These are phyloP conservation scores for Drosophila percnosoma DNA, from an alignment of 2,888 invertebrate genomes.

Conservation along the genomic window DNA sequence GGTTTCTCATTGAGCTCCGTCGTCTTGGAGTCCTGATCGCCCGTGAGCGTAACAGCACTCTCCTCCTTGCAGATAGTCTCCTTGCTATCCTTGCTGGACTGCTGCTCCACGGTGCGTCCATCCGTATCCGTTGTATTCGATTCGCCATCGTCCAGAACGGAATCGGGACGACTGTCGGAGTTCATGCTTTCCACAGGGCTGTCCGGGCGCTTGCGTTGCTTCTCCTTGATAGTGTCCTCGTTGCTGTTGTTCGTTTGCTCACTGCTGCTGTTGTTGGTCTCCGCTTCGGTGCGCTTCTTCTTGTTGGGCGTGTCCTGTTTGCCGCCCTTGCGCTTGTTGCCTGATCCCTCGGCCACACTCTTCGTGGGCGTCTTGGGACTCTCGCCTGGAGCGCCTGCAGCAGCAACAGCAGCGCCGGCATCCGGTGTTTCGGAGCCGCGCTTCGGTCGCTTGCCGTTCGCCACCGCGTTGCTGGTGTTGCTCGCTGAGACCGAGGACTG, in stretches of 20 bases:
- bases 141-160: slow-evolving; percentile 89
- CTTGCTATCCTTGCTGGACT: slow-evolving; percentile 84
- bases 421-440: slow-evolving; percentile 88
- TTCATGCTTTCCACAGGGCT: slow-evolving; percentile 94
- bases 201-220: slow-evolving; percentile 86
- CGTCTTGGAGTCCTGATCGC: slow-evolving; percentile 84
- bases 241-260: slow-evolving; percentile 59
- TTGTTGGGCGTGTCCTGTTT: slow-evolving; percentile 87
- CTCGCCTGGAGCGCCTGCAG: slow-evolving; percentile 81
- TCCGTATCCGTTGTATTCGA: slow-evolving; percentile 85
- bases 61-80: slow-evolving; percentile 82
- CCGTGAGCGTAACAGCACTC: slow-evolving; percentile 54
- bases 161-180: slow-evolving; percentile 91
- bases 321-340: slow-evolving; percentile 83
- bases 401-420: slow-evolving; percentile 74
- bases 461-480: slow-evolving; percentile 73
- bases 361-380: slow-evolving; percentile 85
- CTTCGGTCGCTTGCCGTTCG: slow-evolving; percentile 86
- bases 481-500: slow-evolving; percentile 59
- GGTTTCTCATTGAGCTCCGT: slow-evolving; percentile 81
- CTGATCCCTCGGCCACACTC: slow-evolving; percentile 72
- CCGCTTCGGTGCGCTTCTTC: slow-evolving; percentile 86
- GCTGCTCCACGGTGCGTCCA: slow-evolving; percentile 78
- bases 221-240: slow-evolving; percentile 85
- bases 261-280: slow-evolving; percentile 55